Conservation (phyloP, 2,888 invertebrate species). For the Tinea pellionella region DNA sequence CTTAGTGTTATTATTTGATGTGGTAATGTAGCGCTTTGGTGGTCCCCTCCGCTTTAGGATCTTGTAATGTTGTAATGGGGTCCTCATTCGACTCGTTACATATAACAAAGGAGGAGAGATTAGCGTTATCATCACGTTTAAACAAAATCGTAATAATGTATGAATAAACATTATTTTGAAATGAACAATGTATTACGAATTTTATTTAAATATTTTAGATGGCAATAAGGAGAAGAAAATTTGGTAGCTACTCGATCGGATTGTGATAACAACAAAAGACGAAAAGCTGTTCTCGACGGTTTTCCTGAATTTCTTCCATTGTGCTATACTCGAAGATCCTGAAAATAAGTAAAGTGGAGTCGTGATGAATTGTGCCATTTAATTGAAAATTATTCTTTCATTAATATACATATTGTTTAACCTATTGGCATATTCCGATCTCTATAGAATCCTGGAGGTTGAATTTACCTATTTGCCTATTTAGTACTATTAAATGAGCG, state of each 20-base stretch:
- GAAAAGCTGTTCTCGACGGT: background rate
- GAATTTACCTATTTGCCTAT: too few relatives aligned
- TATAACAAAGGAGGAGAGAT: background rate
- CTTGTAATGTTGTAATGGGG: conserved; percentile 13
- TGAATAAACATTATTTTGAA: too few relatives aligned
- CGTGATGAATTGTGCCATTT: background rate
- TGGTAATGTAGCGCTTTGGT: conserved; percentile 40
- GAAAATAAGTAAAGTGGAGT: background rate
- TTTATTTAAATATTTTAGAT: conserved; percentile 14
- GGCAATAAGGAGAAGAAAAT: conserved; percentile 20
- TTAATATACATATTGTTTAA: too few relatives aligned
- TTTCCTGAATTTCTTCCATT: background rate
- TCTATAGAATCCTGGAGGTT: too few relatives aligned
- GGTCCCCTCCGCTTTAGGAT: conserved; percentile 22
- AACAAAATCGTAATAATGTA: background rate
- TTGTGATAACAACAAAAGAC: conserved; percentile 1
- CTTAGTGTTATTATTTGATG: conserved; percentile 48
- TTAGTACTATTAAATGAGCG: too few relatives aligned
- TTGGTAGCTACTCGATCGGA: conserved; percentile 17
- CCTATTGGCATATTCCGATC: too few relatives aligned
- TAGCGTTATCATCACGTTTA: background rate
- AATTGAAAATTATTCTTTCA: background rate
- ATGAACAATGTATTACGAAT: too few relatives aligned
- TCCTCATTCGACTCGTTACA: background rate
- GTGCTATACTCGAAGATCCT: background rate